Base-by-base conservation (phyloP, 2,888 invertebrate species). In the Rotaria macrura region DNA sequence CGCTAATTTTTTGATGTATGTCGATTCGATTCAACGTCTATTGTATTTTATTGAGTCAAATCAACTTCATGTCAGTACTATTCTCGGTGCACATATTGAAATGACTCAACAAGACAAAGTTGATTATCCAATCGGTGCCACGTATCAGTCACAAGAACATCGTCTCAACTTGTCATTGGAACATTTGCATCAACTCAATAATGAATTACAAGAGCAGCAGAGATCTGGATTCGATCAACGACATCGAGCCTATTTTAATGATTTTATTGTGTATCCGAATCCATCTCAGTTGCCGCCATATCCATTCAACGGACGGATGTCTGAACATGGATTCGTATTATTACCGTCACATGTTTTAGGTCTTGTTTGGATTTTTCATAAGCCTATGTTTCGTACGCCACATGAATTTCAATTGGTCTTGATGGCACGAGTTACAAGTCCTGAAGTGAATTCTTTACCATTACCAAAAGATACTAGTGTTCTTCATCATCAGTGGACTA, bases 71-170 rank as follows among this genome's bases (percentile, higher is more conserved):
- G 25, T 79, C 1, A 79, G 43, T n/a, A 43, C 43, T 6, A 79
- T 79, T 12, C 43, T 79, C 25, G 79, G 79, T 43, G 79, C 79
- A 79, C 79, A 79, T 43, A 79, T 79, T n/a, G 79, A 79, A 79
- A 79, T 79, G 79, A 79, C 79, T 25, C 43, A 40, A 40, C 12
- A 43, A 43, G 43, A 79, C n/a, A 40, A 38, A 79, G 20, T 79
- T 79, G 79, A 79, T 43, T 79, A 79, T 79, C 79, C 79, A n/a
- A 25, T 5, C 1, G 79, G 79, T 79, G 23, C 79, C 40, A 79
- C 79, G 12, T n/a, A 79, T 79, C 79, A 79, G n/a, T n/a, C 79
- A 12, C 25, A 40, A 14, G 79, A 79, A 79, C 79, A n/a, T 79
- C 25, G 10, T n/a, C 43, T 79, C 25, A 40, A 40, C 14, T n/a